A percentile compares a stretch with the other conserved stretches of the same genome.
Conservation (phyloP, 2,888 invertebrate genomes). For the Phengaris arion region DNA sequence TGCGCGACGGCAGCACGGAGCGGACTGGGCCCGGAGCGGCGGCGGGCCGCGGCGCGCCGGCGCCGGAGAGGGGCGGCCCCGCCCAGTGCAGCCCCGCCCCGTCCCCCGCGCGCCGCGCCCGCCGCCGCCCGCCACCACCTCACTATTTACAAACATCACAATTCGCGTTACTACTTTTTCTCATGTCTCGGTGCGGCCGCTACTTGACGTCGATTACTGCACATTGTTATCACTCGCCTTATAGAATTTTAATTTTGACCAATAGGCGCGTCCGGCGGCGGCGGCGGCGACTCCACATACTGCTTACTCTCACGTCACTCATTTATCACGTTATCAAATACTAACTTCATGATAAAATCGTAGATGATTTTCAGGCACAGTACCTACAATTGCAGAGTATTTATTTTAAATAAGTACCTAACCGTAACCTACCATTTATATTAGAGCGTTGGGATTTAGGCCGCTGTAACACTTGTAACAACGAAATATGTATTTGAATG, state of each 20-base stretch:
- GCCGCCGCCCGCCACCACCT: conserved; percentile 39
- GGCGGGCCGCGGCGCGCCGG: conserved; percentile 66
- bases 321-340: not conserved
- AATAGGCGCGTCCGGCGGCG: not conserved
- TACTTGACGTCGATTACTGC: conserved; percentile 29
- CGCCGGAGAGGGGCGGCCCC: conserved; percentile 59
- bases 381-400: not conserved
- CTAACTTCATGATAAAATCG: not conserved
- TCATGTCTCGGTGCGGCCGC: conserved; percentile 30
- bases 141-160: conserved; percentile 46
- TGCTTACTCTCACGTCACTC: not conserved
- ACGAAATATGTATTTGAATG: too few relatives aligned
- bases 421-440: too few relatives aligned
- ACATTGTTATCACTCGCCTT: conserved; percentile 29
- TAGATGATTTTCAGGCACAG: not conserved
- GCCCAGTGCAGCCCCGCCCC: conserved; percentile 53
- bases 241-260: conserved; percentile 27
- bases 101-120: conserved; percentile 38
- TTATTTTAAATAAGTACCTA: not conserved
- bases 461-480: too few relatives aligned
- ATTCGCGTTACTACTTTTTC: conserved; percentile 39
- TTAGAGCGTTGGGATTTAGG: too few relatives aligned
- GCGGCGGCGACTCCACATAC: not conserved
- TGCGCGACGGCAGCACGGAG: conserved; percentile 78
- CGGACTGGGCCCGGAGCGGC: conserved; percentile 64